Conservation (phyloP, 2,797 vertebrate genomes). For the Dryobates pubescens region DNA sequence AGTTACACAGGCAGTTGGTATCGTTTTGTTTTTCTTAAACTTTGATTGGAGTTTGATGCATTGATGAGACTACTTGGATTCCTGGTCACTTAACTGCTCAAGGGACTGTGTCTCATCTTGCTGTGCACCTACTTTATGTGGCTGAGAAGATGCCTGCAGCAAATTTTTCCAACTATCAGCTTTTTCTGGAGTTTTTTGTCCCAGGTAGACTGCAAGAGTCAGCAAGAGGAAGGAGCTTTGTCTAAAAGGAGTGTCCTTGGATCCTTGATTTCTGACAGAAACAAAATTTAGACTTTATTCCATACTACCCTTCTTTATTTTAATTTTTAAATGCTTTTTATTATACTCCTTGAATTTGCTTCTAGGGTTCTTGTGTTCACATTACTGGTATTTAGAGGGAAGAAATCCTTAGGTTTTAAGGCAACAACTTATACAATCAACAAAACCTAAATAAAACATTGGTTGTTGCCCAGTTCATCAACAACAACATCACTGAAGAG, state of each 20-base stretch:
- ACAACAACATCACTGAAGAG: background rate
- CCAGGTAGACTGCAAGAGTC: background rate
- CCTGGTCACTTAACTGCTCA: background rate
- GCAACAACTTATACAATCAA: rapidly evolving
- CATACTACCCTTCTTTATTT: background rate
- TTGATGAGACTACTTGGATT: background rate
- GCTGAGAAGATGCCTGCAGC: background rate
- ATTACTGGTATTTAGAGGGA: background rate
- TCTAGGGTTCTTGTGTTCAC: background rate
- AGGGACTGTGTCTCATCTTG: background rate
- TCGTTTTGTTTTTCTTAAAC: background rate
- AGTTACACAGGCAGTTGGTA: background rate
- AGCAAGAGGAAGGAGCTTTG: background rate
- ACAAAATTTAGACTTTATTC: background rate
- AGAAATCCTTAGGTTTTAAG: background rate
- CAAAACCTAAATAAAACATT: background rate
- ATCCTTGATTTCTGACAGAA: background rate
- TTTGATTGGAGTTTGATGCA: background rate
- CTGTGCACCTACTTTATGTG: background rate
- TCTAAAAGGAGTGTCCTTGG: background rate
- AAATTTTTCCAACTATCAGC: background rate
- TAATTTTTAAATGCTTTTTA: background rate
- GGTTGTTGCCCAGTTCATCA: background rate
- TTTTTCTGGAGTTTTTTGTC: background rate
- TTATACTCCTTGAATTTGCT: background rate